Evolutionary conservation across 2,888 invertebrate species (phyloP).

Genomic region (Pinctada fucata): DNA sequence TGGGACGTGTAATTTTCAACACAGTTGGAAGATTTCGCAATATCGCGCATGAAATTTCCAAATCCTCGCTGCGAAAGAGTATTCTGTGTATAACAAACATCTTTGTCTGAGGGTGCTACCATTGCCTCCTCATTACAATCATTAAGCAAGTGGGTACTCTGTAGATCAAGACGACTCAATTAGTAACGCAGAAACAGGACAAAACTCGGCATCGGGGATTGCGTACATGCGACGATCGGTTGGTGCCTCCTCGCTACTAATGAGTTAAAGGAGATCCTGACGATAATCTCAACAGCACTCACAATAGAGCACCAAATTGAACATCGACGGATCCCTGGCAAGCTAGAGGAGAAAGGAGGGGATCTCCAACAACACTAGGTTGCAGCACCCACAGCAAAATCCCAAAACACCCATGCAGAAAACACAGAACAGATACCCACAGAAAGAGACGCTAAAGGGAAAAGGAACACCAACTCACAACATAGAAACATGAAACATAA

Average conservation of each 20-base stretch:
- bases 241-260: constrained; percentile 11
- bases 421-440: no score
- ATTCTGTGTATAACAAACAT: constrained; percentile 6
- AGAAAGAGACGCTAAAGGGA: no score
- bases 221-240: constrained; percentile 29
- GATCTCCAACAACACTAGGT: no score
- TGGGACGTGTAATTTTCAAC: constrained; percentile 13
- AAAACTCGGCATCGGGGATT: neutral
- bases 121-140: constrained; percentile 14
- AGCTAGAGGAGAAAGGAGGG: no score
- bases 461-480: no score
- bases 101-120: neutral
- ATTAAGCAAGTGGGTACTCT: neutral
- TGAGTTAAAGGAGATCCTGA: no score
- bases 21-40: constrained; percentile 17
- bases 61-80: constrained; percentile 5
- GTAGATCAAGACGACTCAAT: neutral
- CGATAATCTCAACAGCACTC: no score
- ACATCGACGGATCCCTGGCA: no score
- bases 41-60: constrained; percentile 15
- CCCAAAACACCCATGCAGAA: no score
- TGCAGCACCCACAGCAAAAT: no score
- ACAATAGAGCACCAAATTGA: no score
- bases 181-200: constrained; percentile 19
- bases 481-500: no score